Evolutionary conservation across 2,888 invertebrate genomes (phyloP).

Genomic region (Sepiola atlantica): DNA sequence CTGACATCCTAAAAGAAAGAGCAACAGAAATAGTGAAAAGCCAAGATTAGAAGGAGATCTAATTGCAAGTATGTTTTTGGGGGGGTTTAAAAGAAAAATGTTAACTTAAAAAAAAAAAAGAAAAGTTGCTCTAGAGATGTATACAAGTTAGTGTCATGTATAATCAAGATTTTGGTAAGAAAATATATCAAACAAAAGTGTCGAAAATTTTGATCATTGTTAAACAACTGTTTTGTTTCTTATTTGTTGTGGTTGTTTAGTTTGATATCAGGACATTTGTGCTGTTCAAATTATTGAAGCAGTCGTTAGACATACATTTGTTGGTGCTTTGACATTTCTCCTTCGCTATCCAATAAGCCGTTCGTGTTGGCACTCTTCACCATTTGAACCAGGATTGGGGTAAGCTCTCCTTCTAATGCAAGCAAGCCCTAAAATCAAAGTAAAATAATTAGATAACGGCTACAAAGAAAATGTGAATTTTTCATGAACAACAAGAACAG

Average conservation of each 20-base stretch:
- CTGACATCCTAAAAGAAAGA: conserved; percentile 45
- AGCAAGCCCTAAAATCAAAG: conserved; percentile 82
- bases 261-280: conserved; percentile 1
- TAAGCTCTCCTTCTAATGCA: conserved; percentile 97
- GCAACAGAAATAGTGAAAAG: conserved; percentile 2
- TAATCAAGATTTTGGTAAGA: background rate
- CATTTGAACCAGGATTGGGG: conserved; percentile 98
- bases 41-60: background rate
- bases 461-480: no score
- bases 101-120: background rate
- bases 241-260: conserved; percentile 16
- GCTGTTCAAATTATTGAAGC: background rate
- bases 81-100: background rate
- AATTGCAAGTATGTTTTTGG: background rate
- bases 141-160: conserved; percentile 70
- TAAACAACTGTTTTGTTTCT: background rate
- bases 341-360: conserved; percentile 94
- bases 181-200: background rate
- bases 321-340: conserved; percentile 81
- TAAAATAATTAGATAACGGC: background rate
- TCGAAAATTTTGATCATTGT: background rate
- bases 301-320: conserved; percentile 65
- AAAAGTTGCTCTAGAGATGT: conserved; percentile 52
- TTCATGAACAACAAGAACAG: no score
- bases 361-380: conserved; percentile 98